These are phyloP conservation scores for Lycodopsis pacificus DNA, from an alignment of 2,797 vertebrate species.

Conservation along the genomic window DNA sequence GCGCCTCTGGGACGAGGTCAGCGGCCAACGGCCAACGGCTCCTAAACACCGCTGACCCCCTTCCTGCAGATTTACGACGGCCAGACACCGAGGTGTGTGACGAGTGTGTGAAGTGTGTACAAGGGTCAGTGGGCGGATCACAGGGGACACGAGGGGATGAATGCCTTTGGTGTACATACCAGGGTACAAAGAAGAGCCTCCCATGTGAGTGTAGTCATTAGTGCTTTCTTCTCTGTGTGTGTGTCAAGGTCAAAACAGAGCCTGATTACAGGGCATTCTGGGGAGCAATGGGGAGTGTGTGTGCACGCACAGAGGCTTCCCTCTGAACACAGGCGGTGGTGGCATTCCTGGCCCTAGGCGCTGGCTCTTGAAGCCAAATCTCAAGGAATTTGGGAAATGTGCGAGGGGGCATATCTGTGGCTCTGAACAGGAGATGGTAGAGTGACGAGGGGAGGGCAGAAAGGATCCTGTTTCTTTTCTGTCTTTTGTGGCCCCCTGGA, in stretches of 20 bases:
- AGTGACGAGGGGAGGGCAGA: slow-evolving; percentile 41
- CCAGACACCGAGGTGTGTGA: slow-evolving; percentile 71
- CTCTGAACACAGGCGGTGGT: slow-evolving; percentile 76
- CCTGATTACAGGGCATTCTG: slow-evolving; percentile 82
- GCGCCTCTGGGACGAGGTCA: slow-evolving; percentile 54
- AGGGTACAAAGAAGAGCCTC: slow-evolving; percentile 73
- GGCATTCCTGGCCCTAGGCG: slow-evolving; percentile 81
- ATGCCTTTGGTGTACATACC: slow-evolving; percentile 77
- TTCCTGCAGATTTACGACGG: slow-evolving; percentile 62
- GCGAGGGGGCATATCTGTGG: slow-evolving; percentile 73
- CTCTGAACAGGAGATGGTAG: slow-evolving; percentile 63
- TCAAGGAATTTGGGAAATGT: slow-evolving; percentile 84
- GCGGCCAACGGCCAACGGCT: slow-evolving; percentile 55
- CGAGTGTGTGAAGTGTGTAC: slow-evolving; percentile 78
- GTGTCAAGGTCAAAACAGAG: slow-evolving; percentile 84
- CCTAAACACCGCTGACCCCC: slow-evolving; percentile 66
- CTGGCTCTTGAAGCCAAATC: slow-evolving; percentile 80
- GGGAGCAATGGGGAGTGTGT: slow-evolving; percentile 65
- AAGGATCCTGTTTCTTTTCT: slow-evolving; percentile 35
- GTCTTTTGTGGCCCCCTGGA: slow-evolving; percentile 61
- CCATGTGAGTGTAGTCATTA: slow-evolving; percentile 76
- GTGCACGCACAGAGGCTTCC: slow-evolving; percentile 57
- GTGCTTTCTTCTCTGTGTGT: slow-evolving; percentile 81
- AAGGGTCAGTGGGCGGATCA: slow-evolving; percentile 75
- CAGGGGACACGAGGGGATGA: slow-evolving; percentile 54